Conservation (phyloP, 2,797 vertebrate species). For the Clarias pachynema region DNA sequence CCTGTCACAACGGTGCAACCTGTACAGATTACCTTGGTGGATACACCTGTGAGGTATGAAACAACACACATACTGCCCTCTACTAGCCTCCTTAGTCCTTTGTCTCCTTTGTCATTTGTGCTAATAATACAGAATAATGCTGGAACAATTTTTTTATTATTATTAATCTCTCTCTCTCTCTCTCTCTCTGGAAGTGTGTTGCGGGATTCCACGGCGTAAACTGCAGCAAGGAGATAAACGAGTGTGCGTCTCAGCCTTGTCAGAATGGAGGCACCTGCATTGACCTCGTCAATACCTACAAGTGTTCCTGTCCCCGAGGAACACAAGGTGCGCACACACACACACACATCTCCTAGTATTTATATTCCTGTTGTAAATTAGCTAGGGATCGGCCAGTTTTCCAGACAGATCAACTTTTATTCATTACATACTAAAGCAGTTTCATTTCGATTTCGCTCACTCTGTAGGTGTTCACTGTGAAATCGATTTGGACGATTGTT, state of each 20-base stretch:
- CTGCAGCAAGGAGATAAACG: constrained; percentile 95
- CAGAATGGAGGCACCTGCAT: constrained; percentile 96
- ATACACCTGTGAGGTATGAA: constrained; percentile 89
- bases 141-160: too few species aligned
- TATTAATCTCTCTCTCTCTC: background rate
- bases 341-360: background rate
- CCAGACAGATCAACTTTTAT: background rate
- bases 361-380: too few species aligned
- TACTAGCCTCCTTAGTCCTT: too few species aligned
- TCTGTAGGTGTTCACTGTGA: constrained; percentile 92
- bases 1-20: constrained; percentile 94
- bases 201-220: constrained; percentile 93
- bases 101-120: background rate
- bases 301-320: constrained; percentile 96
- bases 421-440: background rate
- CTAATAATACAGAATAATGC: background rate
- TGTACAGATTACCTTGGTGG: constrained; percentile 93
- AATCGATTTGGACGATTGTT: constrained; percentile 94
- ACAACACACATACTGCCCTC: background rate
- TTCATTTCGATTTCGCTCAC: constrained; percentile 5
- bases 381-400: background rate
- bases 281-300: constrained; percentile 97
- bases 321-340: constrained; percentile 86
- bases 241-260: constrained; percentile 94
- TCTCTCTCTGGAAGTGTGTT: constrained; percentile 78